phyloP scores from a whole-genome alignment of 1,140 invertebrate species.

The Bradynema listronoti region DNA sequence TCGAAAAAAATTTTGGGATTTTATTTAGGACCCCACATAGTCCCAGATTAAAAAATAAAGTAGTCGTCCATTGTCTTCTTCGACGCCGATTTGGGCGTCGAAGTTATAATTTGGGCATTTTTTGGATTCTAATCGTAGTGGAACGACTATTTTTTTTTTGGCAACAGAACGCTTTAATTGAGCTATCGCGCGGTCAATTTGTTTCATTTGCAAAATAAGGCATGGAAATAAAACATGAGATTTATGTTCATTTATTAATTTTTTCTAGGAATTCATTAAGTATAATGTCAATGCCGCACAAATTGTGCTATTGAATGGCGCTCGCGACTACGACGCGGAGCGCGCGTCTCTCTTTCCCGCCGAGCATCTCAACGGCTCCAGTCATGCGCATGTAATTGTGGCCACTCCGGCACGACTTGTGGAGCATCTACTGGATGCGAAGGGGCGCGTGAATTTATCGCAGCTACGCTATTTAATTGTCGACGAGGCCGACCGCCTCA shows the following conservation, averaged over 20 bases:
- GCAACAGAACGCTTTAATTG: too few species aligned
- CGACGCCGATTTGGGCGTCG: too few species aligned
- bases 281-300: conserved; percentile 25
- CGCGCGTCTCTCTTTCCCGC: conserved; percentile 22
- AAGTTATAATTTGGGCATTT: too few species aligned
- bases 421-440: conserved; percentile 37
- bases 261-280: conserved; percentile 36
- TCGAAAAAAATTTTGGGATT: too few species aligned
- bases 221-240: not conserved
- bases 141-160: too few species aligned
- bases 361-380: not conserved
- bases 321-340: conserved; percentile 25
- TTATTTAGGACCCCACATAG: too few species aligned
- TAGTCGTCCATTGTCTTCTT: too few species aligned
- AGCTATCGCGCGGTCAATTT: not conserved
- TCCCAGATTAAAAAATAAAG: too few species aligned
- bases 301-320: conserved; percentile 23
- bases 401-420: conserved; percentile 38
- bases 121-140: too few species aligned
- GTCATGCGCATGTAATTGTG: conserved; percentile 32
- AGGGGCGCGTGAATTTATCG: conserved; percentile 25
- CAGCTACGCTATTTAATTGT: conserved; percentile 36
- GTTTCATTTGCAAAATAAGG: conserved; percentile 2
- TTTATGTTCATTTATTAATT: conserved; percentile 5
- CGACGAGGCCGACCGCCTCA: conserved; percentile 43